A percentile compares a stretch with the other conserved stretches of the same genome.
Evolutionary conservation across 2,797 vertebrate species (phyloP).

Genomic region (Pseudomugil tenellus): DNA sequence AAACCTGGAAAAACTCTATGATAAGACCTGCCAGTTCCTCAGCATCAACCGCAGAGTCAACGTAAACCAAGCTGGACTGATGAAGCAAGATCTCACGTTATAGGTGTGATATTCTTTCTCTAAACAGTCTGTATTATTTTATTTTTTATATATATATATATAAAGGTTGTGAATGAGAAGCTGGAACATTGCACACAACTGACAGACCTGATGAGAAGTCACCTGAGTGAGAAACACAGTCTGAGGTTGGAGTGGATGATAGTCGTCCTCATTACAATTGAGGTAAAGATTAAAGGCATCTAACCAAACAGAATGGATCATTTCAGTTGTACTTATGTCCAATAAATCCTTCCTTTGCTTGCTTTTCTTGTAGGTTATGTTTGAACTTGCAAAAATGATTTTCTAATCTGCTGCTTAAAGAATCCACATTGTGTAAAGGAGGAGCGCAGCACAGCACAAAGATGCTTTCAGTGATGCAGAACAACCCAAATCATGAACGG

Average conservation of each 20-base stretch:
- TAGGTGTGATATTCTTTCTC: neutral
- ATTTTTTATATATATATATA: no score
- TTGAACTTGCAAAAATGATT: constrained; percentile 93
- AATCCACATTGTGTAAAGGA: constrained; percentile 11
- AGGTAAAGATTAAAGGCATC: constrained; percentile 79
- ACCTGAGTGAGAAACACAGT: constrained; percentile 93
- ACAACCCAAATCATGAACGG: neutral
- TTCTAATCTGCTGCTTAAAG: constrained; percentile 79
- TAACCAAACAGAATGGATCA: neutral
- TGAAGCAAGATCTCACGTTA: neutral
- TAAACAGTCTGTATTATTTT: neutral
- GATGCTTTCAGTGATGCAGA: constrained; percentile 21
- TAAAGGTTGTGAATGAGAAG: constrained; percentile 97
- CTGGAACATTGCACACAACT: constrained; percentile 95
- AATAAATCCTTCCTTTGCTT: constrained; percentile 16
- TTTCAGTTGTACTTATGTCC: neutral
- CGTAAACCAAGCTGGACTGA: constrained; percentile 66
- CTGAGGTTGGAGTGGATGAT: constrained; percentile 99
- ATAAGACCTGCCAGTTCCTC: constrained; percentile 96
- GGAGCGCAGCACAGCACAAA: constrained; percentile 22
- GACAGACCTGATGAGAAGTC: constrained; percentile 96
- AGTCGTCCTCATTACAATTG: constrained; percentile 95
- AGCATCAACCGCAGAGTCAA: constrained; percentile 96
- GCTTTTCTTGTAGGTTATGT: constrained; percentile 88
- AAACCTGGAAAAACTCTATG: constrained; percentile 95